Evolutionary conservation across 2,888 invertebrate genomes (phyloP), one percentile per base, ranked within the genome.

Genomic region (Aleiodes alternator): DNA sequence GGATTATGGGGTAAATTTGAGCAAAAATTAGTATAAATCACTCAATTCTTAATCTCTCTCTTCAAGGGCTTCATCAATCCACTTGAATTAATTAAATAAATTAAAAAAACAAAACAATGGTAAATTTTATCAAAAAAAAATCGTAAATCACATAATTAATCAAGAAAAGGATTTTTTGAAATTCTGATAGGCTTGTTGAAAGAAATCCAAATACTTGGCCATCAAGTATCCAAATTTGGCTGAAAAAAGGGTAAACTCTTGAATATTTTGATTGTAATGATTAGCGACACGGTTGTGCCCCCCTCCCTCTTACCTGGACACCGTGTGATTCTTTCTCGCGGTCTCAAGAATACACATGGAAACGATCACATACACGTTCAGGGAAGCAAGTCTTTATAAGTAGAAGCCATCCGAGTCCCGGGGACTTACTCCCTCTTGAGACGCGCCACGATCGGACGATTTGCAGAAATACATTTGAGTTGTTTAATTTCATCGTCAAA

Each of bases 351-450:
- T 71, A 81, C 80, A 75, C 78, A 70, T 57, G 72, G 80, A 80
- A 80, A 79, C 77, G 70, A 68, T 76, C 78, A 69, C 51, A 79
- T 76, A 79, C 80, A 80, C 82, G 75, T 79, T 76, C 81, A 78
- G 78, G 78, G 81, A 80, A 78, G 84, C 86, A 88, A 87, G 87
- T 88, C 88, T 88, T 88, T 88, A 89, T 89, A 89, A 89, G 88
- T 88, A 88, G 88, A 88, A 88, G 89, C 86, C 86, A 88, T 88
- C 87, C 87, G 84, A 86, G 87, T 87, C 87, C 86, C 85, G 86
- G 86, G 87, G 87, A 89, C 88, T 88, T 89, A 89, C 88, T 89
- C 89, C 89, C 88, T 89, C 87, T 86, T 84, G 88, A 84, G 87
- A 87, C 87, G 86, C 84, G 86, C 82, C 84, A 85, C 85, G 86